Base-by-base conservation (phyloP, 2,113 vertebrate species). In the Plotosus lineatus region DNA sequence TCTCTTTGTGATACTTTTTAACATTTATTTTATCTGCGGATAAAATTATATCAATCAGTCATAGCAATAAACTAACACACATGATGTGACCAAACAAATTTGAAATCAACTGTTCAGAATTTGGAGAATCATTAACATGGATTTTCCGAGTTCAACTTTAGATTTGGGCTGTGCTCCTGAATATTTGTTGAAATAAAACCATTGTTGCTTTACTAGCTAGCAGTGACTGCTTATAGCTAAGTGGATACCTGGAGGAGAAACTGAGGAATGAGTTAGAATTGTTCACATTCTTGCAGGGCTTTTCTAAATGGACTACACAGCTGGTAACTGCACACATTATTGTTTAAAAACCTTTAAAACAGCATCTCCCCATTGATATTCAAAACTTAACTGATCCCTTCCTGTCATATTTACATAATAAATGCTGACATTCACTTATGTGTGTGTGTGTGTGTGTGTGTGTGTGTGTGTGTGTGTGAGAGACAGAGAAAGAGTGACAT, bases 301-400 rank as follows among this genome's bases (percentile, higher is more conserved):
- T 72, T n/a, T 33, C 68, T 33, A 6, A 14, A 28, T 46, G 42
- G 46, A 42, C 66, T 46, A 4, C 42, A 28, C 6, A 11, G 5
- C n/a, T 69, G 28, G 44, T 21, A 72, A 48, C 33, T 50, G 69
- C 28, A 31, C 42, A 19, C 17, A 28, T 71, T 11, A 3, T 6
- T 2, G 26, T 31, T 14, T 50, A 7, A 5, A 19, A 7, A 19
- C 21, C 69, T 50, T 72, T 72, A 72, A 33, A 19, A 72, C 26
- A 48, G 12, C 15, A 4, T 33, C 33, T 50, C n/a, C n/a, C n/a
- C n/a, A n/a, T n/a, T n/a, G n/a, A n/a, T 90, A 93, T 92, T 92
- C 86, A 93, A 86, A 36, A 85, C 82, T 23, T 85, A 88, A 89
- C 89, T 89, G 86, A 91, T 90, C 91, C 89, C 87, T 81, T 84